Conservation (phyloP, 2,797 vertebrate genomes). For the Molothrus ater region DNA sequence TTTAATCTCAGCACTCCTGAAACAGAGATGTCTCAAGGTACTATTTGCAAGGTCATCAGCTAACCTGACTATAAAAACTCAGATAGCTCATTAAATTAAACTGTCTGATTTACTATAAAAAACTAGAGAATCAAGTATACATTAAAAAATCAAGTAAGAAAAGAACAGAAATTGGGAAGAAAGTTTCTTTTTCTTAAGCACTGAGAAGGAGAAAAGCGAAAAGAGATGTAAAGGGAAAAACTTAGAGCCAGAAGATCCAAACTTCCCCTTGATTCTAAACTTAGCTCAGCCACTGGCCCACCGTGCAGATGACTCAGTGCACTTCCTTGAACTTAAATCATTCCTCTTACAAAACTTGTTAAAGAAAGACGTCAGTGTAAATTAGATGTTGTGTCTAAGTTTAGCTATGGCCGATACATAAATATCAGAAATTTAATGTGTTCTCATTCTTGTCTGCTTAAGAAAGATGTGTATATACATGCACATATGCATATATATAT, state of each 20-base stretch:
- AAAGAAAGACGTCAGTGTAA: conserved; percentile 82
- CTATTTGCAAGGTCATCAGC: background rate
- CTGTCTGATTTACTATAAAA: background rate
- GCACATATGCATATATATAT: background rate
- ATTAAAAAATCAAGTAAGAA: conserved; percentile 23
- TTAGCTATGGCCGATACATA: conserved; percentile 74
- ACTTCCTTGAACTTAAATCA: conserved; percentile 80
- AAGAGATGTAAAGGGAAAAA: conserved; percentile 60
- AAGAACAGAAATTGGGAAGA: conserved; percentile 30
- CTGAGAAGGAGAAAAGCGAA: conserved; percentile 20
- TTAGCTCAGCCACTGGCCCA: conserved; percentile 79
- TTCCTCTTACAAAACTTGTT: conserved; percentile 82
- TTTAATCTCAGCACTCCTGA: background rate
- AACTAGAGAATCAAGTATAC: background rate
- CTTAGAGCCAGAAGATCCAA: conserved; percentile 64
- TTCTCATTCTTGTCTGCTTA: conserved; percentile 59
- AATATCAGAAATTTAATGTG: conserved; percentile 75
- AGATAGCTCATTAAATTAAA: background rate
- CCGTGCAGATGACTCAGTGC: conserved; percentile 78
- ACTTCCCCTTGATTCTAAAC: conserved; percentile 75
- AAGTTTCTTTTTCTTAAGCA: background rate
- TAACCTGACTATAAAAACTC: background rate
- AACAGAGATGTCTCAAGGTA: background rate
- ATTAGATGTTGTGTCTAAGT: conserved; percentile 81
- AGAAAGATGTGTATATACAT: background rate